phyloP scores from a whole-genome alignment of 2,797 vertebrate genomes.

The Mallotus villosus region DNA sequence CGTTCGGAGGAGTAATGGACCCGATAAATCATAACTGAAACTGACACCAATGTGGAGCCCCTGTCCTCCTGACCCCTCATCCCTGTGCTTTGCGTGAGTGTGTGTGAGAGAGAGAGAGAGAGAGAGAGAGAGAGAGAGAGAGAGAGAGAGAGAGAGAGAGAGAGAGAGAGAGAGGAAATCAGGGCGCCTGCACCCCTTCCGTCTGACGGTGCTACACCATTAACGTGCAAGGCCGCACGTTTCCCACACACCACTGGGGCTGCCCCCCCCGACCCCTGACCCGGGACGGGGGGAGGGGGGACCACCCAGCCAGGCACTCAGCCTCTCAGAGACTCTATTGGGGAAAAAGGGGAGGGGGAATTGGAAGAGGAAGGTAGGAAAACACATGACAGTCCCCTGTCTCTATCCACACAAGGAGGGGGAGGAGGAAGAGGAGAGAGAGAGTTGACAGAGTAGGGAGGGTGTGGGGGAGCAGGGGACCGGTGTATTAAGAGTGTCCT shows the following conservation, averaged over 20 bases:
- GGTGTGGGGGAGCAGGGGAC: conserved; percentile 59
- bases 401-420: neutral
- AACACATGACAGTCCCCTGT: conserved; percentile 39
- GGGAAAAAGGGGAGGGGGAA: conserved; percentile 47
- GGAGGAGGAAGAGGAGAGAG: conserved; percentile 30
- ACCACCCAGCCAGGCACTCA: conserved; percentile 63
- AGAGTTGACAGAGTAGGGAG: neutral
- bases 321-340: conserved; percentile 54
- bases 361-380: conserved; percentile 42
- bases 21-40: conserved; percentile 71
- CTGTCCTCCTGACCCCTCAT: conserved; percentile 28
- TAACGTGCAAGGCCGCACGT: conserved; percentile 54
- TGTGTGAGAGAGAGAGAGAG: neutral
- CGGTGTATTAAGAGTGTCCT: conserved; percentile 15
- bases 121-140: neutral
- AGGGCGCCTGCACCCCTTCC: conserved; percentile 48
- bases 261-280: conserved; percentile 75
- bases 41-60: conserved; percentile 44
- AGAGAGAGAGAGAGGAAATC: conserved; percentile 54
- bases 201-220: conserved; percentile 13
- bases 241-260: conserved; percentile 70
- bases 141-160: neutral
- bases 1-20: conserved; percentile 64
- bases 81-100: conserved; percentile 12
- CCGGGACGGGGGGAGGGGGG: conserved; percentile 40